These are phyloP conservation scores for Acrossocheilus wenchowensis DNA, from an alignment of 2,797 vertebrate genomes.

Conservation along the genomic window DNA sequence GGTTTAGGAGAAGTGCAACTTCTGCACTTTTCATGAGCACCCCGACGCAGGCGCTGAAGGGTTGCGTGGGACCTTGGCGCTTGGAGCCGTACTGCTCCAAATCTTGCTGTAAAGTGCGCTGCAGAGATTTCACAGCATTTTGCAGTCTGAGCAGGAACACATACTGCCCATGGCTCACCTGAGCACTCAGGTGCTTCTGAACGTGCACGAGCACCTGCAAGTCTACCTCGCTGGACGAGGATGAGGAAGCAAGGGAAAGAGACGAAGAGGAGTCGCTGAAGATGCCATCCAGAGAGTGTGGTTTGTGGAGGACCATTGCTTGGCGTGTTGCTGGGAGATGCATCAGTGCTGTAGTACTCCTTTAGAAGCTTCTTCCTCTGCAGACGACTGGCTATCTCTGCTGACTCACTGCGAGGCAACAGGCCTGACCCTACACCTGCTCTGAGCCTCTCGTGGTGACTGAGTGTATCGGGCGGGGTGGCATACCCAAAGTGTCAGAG, in stretches of 20 bases:
- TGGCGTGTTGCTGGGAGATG: slow-evolving; percentile 58
- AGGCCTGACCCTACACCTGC: slow-evolving; percentile 55
- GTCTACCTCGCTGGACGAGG: slow-evolving; percentile 79
- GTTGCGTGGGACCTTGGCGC: slow-evolving; percentile 68
- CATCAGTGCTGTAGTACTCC: slow-evolving; percentile 89
- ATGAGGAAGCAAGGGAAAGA: slow-evolving; percentile 62
- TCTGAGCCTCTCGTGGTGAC: slow-evolving; percentile 80
- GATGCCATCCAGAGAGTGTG: slow-evolving; percentile 75
- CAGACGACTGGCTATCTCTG: slow-evolving; percentile 82
- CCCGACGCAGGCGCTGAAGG: slow-evolving; percentile 85
- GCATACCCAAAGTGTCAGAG: slow-evolving; percentile 93
- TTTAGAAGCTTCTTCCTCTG: slow-evolving; percentile 91
- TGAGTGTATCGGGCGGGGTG: slow-evolving; percentile 85
- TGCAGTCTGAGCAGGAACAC: slow-evolving; percentile 91
- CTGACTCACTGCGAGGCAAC: slow-evolving; percentile 85
- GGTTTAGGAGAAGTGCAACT: slow-evolving; percentile 90
- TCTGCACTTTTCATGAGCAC: slow-evolving; percentile 91
- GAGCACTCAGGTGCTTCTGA: slow-evolving; percentile 90
- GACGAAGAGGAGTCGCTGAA: slow-evolving; percentile 58
- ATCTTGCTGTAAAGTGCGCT: slow-evolving; percentile 90
- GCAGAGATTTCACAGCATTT: slow-evolving; percentile 87
- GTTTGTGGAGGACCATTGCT: slow-evolving; percentile 81
- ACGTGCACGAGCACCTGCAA: slow-evolving; percentile 89
- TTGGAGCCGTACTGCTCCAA: slow-evolving; percentile 76
- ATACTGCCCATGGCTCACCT: slow-evolving; percentile 96